These are phyloP conservation scores for Pithys albifrons DNA, from an alignment of 2,113 vertebrate genomes.

Conservation along the genomic window DNA sequence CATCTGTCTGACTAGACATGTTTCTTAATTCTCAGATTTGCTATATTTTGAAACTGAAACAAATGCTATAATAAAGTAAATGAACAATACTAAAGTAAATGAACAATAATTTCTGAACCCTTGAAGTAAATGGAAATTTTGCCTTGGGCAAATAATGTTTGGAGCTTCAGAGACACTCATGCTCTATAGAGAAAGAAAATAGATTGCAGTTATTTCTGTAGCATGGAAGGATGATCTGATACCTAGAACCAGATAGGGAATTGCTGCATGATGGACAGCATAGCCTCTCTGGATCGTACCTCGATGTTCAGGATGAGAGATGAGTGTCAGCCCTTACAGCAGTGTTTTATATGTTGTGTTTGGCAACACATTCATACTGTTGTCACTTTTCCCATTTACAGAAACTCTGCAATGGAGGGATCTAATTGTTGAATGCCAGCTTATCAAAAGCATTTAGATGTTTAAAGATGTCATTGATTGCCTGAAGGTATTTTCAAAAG, in stretches of 20 bases:
- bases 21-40: background rate
- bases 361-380: background rate
- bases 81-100: constrained; percentile 37
- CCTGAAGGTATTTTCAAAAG: constrained; percentile 29
- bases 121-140: constrained; percentile 28
- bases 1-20: background rate
- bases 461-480: constrained; percentile 5
- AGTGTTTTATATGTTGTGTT: background rate
- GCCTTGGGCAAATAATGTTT: constrained; percentile 37
- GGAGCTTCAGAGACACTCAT: background rate
- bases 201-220: background rate
- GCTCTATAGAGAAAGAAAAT: background rate
- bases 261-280: background rate
- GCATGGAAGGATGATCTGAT: background rate
- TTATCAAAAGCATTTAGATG: constrained; percentile 3
- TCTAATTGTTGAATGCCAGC: background rate
- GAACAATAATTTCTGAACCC: constrained; percentile 1
- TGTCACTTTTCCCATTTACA: background rate
- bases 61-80: constrained; percentile 36
- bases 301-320: background rate
- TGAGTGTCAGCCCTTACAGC: background rate
- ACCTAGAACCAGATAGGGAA: background rate
- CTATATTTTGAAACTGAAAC: constrained; percentile 36
- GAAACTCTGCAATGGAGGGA: background rate
- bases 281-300: background rate